Percentiles rank a stretch among this genome's conserved stretches.
Evolutionary conservation across 2,113 vertebrate genomes (phyloP).

Genomic region (Nothobranchius furzeri): DNA sequence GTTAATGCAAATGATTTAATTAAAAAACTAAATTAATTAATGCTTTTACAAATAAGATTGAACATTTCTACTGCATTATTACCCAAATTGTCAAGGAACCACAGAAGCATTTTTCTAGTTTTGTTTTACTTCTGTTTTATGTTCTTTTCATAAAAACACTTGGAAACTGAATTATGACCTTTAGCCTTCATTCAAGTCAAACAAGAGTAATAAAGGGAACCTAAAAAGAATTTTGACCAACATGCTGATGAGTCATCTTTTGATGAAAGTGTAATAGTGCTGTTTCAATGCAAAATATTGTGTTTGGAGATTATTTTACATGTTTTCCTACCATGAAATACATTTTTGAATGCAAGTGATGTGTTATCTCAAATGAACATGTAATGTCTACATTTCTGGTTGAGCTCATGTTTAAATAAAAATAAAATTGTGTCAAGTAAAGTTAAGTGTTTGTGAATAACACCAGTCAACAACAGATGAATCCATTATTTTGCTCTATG

Average conservation of each 20-base stretch:
- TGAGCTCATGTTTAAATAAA: neutral
- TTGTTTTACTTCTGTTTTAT: too few relatives aligned
- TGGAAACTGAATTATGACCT: neutral
- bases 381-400: neutral
- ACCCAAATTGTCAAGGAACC: too few relatives aligned
- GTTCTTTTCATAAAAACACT: neutral
- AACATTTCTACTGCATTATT: neutral
- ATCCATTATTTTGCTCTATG: too few relatives aligned
- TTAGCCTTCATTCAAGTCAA: slow-evolving; percentile 14
- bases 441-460: too few relatives aligned
- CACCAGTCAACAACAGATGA: too few relatives aligned
- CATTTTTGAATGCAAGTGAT: neutral
- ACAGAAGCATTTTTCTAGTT: too few relatives aligned
- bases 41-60: neutral
- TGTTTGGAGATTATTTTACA: neutral
- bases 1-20: slow-evolving; percentile 4
- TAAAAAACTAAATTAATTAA: neutral
- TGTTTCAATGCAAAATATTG: slow-evolving; percentile 5
- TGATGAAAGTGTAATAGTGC: slow-evolving; percentile 9
- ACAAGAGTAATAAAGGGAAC: slow-evolving; percentile 26
- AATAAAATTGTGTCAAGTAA: too few relatives aligned
- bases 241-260: slow-evolving; percentile 7
- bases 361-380: neutral
- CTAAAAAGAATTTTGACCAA: slow-evolving; percentile 11
- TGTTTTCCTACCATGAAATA: slow-evolving; percentile 6